Base-by-base conservation (phyloP, 2,888 invertebrate genomes). In the Odontocerum albicorne region DNA sequence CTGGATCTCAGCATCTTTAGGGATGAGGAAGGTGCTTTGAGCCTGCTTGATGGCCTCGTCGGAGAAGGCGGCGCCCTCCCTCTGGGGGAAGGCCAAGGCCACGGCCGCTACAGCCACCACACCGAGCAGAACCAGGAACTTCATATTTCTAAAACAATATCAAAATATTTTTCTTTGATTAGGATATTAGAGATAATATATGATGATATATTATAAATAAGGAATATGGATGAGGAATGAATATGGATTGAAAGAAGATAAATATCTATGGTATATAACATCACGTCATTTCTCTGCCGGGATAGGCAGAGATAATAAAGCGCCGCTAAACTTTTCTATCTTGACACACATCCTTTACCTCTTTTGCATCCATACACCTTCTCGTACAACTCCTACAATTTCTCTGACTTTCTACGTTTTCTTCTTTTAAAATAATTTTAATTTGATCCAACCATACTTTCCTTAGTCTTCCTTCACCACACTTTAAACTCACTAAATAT, bases 31-130 rank as follows among this genome's bases (percentile, higher is more conserved):
- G 3, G 91, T 91, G 72, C 86, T 88, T 73, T 92, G 91, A 0
- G 92, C 92, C 72, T 92, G 92, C 60, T 87, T 83, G 70, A 92
- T 92, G 46, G 92, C 92, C 69, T 92, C 92, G 67, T 88, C 87
- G 66, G 89, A 87, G 75, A 90, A 92, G 55, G 86, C 85, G 38
- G 87, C 86, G 0, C 92, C 92, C 68, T 92, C 92, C 63, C 90
- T 85, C 68, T 85, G 85, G 2, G 88, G 88, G 49, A 77, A 81
- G 13, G 84, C 84, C 10, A 72, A 66, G 43, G 70, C 79, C 36
- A 74, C 67, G 54, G 79, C 78, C 64, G 81, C 72, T 62, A 79
- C 63, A 61, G 75, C 71, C 64, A 80, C 64, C 60, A 77, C 59
- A 39, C 50, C 52, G 6, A 40, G 40, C 12, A 47, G 31, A 32